Conservation (phyloP, 2,113 vertebrate species). For the Terrapene triunguis region DNA sequence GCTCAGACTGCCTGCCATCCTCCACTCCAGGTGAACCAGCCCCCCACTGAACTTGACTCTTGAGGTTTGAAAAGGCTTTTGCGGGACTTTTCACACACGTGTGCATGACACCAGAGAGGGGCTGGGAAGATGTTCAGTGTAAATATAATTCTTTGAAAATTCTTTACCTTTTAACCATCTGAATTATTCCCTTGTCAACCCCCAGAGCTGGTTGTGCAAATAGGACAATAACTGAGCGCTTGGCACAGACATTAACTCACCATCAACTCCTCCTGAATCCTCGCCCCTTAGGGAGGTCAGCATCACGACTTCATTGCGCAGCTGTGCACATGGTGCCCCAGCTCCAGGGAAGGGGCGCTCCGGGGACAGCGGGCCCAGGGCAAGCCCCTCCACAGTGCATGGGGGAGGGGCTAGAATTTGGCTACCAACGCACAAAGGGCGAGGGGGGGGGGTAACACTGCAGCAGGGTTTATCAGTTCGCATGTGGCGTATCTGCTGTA, state of each 20-base stretch:
- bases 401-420: neutral
- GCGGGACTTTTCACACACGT: accelerated
- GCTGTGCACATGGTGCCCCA: neutral
- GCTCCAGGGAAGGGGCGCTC: neutral
- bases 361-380: neutral
- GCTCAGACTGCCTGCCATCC: neutral
- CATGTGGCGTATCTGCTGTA: accelerated
- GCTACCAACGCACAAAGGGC: accelerated
- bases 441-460: no score
- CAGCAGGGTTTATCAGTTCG: neutral
- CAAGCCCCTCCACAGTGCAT: neutral
- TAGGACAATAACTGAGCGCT: neutral
- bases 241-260: neutral
- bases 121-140: neutral
- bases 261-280: no score
- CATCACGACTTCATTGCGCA: neutral
- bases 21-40: neutral
- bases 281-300: no score
- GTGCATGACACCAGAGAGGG: neutral
- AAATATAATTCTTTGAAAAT: neutral
- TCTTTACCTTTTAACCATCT: neutral
- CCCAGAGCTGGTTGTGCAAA: neutral
- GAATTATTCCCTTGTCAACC: neutral
- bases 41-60: neutral
- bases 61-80: neutral